Conservation (phyloP, 2,888 invertebrate genomes). For the Hofmannophila pseudospretella region DNA sequence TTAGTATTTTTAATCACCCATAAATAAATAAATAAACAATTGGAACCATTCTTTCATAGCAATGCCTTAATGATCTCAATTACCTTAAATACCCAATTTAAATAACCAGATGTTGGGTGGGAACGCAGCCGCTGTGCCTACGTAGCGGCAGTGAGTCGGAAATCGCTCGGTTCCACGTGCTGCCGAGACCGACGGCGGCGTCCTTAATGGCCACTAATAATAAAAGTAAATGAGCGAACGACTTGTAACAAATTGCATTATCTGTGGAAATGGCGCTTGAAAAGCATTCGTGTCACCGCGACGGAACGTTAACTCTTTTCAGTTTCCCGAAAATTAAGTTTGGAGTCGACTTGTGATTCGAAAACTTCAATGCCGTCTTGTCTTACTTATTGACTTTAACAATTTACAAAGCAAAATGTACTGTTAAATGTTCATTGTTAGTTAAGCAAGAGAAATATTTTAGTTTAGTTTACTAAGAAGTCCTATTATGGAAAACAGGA, state of each 20-base stretch:
- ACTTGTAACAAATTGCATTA: conserved; percentile 66
- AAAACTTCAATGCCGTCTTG: conserved; percentile 15
- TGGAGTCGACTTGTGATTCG: conserved; percentile 4
- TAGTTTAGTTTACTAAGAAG: no score
- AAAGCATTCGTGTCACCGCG: conserved; percentile 42
- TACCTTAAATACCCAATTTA: conserved; percentile 55
- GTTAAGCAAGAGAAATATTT: no score
- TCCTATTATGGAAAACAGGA: no score
- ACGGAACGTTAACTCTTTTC: conserved; percentile 39
- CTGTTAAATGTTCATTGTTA: no score
- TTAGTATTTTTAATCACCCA: conserved; percentile 14
- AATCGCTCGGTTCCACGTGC: conserved; percentile 37
- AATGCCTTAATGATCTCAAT: conserved; percentile 47
- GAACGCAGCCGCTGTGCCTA: conserved; percentile 23
- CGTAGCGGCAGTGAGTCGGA: conserved; percentile 26
- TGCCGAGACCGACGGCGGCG: conserved; percentile 29
- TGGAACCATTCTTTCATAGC: conserved; percentile 37
- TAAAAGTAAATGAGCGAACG: conserved; percentile 60
- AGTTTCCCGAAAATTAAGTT: conserved; percentile 33
- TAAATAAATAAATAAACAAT: conserved; percentile 42
- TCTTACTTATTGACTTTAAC: conserved; percentile 16
- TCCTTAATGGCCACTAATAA: conserved; percentile 55
- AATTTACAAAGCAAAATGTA: no score
- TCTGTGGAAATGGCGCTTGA: conserved; percentile 49
- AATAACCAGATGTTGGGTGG: conserved; percentile 48